Base-by-base conservation (phyloP, 1,140 invertebrate genomes). In the Sminthurides bifidus region DNA sequence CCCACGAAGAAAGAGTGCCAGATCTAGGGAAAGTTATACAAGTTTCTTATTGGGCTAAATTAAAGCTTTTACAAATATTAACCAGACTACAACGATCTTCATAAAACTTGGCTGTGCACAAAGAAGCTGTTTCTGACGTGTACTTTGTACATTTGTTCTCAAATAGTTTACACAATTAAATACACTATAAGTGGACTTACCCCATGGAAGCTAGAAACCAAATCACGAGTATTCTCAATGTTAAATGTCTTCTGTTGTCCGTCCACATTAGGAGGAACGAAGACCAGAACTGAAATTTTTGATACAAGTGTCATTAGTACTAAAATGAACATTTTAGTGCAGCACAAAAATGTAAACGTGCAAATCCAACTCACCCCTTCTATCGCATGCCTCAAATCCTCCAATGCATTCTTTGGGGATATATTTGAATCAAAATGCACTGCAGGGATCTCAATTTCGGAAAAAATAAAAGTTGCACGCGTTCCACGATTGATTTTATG, bases 371-470 rank as follows among this genome's bases (percentile, higher is more conserved):
- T 57, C 53, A 65, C 63, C 2, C 58, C 52, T 46, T 61, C 56
- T 27, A 65, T 27, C 12, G 60, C 63, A 52, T 57, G 51, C n/a
- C 45, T 61, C 33, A 65, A 52, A 57, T 65, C 63, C 33, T 57
- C 63, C 43, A 65, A 38, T 3, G 61, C 63, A 31, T 52, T 65
- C 26, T 50, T 59, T 19, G 63, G 63, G 12, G 33, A 46, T 21
- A 54, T 45, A 30, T 38, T 38, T 27, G 56, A 30, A 6, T 50
- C 54, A 5, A 57, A 33, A 27, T 58, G 48, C 12, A 61, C 24
- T 12, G 59, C 46, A 24, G 63, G 63, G 50, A 65, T 59, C 46
- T 65, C 63, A 58, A 65, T 59, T 45, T 65, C 63, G n/a, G 63
- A 58, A 43, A 61, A 56, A 41, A 51, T 59, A 40, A 65, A 65